Conservation (phyloP, 2,113 vertebrate genomes). For the Bostrychus sinensis region DNA sequence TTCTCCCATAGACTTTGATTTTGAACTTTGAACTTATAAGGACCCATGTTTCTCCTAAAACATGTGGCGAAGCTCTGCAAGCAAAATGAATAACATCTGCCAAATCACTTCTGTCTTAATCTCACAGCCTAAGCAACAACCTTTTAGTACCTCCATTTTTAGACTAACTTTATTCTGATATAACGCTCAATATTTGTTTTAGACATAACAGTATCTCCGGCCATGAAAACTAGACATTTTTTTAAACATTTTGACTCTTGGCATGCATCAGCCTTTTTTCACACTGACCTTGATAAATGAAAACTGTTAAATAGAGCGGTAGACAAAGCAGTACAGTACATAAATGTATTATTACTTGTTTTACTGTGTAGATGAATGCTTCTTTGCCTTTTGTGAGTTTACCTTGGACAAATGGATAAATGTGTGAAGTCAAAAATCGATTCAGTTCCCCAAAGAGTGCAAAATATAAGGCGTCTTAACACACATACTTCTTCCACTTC, state of each 20-base stretch:
- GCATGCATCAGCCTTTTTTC: conserved; percentile 14
- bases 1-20: too few relatives aligned
- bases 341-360: not conserved
- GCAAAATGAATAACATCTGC: not conserved
- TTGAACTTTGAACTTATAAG: too few relatives aligned
- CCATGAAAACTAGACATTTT: not conserved
- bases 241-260: not conserved
- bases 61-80: too few relatives aligned
- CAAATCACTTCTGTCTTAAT: too few relatives aligned
- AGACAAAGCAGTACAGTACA: not conserved
- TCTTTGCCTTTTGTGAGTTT: conserved; percentile 7
- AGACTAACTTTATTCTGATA: too few relatives aligned
- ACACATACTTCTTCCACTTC: not conserved
- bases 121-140: too few relatives aligned
- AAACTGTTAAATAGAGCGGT: conserved; percentile 8
- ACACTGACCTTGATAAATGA: conserved; percentile 33
- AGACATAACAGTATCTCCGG: not conserved
- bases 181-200: too few relatives aligned
- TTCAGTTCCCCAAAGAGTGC: conserved; percentile 25
- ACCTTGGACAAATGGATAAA: too few relatives aligned
- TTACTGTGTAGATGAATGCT: conserved; percentile 24
- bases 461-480: conserved; percentile 28
- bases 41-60: too few relatives aligned
- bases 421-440: conserved; percentile 46
- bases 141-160: too few relatives aligned